phyloP scores from a whole-genome alignment of 1,140 invertebrate species.

The Aporrectodea caliginosa region DNA sequence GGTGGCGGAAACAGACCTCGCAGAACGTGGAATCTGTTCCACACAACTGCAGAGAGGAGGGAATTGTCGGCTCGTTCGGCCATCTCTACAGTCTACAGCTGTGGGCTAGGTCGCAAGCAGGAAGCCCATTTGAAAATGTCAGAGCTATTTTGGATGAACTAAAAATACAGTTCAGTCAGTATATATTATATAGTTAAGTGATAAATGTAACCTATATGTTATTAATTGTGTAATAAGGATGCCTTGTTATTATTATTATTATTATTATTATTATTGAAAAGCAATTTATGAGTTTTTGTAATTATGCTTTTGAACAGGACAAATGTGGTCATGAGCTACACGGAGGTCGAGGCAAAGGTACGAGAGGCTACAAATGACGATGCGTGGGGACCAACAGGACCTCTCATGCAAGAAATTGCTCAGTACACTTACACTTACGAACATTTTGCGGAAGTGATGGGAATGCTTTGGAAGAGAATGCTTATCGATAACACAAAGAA shows the following conservation, averaged over 20 bases:
- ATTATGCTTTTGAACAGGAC: conserved; percentile 64
- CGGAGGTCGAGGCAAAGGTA: conserved; percentile 96
- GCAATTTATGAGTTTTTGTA: not conserved
- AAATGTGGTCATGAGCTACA: conserved; percentile 99
- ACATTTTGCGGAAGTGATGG: conserved; percentile 60
- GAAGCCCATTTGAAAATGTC: not conserved
- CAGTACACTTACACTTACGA: conserved; percentile 98
- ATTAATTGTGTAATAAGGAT: not conserved
- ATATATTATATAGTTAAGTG: too few relatives aligned
- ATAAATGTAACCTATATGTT: too few relatives aligned
- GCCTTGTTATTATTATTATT: not conserved
- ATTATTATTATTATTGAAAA: not conserved
- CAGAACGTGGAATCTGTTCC: too few relatives aligned
- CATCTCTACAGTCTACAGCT: too few relatives aligned
- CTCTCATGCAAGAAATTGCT: conserved; percentile 90
- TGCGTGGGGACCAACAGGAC: conserved; percentile 94
- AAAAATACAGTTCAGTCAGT: too few relatives aligned
- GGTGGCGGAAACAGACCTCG: too few relatives aligned
- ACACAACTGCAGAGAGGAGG: too few relatives aligned
- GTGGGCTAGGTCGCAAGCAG: too few relatives aligned
- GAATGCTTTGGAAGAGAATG: conserved; percentile 98
- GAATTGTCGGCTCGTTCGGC: too few relatives aligned
- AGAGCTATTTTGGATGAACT: not conserved
- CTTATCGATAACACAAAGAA: conserved; percentile 94
- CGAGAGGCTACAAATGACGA: conserved; percentile 98